A percentile compares a stretch with the other conserved stretches of the same genome.
phyloP scores from a whole-genome alignment of 2,113 vertebrate genomes.

The Hypomesus transpacificus region DNA sequence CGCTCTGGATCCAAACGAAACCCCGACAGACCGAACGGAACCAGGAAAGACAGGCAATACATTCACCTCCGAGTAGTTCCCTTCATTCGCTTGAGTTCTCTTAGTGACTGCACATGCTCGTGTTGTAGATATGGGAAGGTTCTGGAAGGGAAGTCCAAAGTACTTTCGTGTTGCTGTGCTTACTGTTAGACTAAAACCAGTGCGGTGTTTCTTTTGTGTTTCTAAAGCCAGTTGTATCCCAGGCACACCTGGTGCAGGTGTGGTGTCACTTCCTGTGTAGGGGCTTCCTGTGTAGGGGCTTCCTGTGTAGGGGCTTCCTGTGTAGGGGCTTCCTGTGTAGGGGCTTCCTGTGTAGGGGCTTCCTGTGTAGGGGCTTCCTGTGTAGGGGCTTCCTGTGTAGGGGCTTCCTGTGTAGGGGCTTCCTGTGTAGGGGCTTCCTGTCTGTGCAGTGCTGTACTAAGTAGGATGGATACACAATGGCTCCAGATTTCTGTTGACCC shows the following conservation, averaged over 20 bases:
- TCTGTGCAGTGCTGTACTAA: slow-evolving; percentile 4
- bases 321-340: not conserved
- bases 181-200: not conserved
- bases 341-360: slow-evolving; percentile 7
- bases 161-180: no score
- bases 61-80: slow-evolving; percentile 19
- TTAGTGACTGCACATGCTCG: no score
- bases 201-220: slow-evolving; percentile 44
- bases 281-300: slow-evolving; percentile 7
- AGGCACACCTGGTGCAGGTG: not conserved
- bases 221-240: slow-evolving; percentile 47
- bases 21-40: slow-evolving; percentile 6
- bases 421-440: not conserved
- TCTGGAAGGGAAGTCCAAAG: no score
- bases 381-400: not conserved
- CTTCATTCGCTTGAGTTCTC: not conserved
- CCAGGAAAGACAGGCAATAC: slow-evolving; percentile 57
- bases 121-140: no score
- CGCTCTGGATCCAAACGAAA: slow-evolving; percentile 38
- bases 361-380: not conserved
- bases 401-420: slow-evolving; percentile 7
- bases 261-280: slow-evolving; percentile 2
- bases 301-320: not conserved
- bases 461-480: not conserved
- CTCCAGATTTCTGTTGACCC: no score